Evolutionary conservation across 2,888 invertebrate species (phyloP), one percentile per base, ranked within the genome.

Genomic region (Stenodera caucasica): DNA sequence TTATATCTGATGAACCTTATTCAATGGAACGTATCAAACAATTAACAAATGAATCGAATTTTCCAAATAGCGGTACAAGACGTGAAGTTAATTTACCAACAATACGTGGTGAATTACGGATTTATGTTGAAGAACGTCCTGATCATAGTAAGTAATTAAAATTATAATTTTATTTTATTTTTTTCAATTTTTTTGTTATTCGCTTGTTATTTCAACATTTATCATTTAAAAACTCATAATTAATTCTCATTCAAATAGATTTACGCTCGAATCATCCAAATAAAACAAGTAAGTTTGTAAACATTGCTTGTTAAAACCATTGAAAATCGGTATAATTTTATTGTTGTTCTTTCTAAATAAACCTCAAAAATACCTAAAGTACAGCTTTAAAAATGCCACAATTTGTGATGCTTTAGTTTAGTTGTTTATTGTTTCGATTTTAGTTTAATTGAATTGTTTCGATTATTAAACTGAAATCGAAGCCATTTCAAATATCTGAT

Each of bases 1-100:
- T 96, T 49, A 87, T 94, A 64, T 88, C 90, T 1, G 88, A 91
- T 69, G 84, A 84, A 52, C 86, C 88, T n/a, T 91, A 87, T 78
- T 90, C 91, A 61, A 91, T 94, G 85, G 90, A 91, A 61, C 89
- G 90, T 75, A 82, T 93, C 65, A 88, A 88, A 75, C 82, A 85
- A 69, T 81, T 89, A 66, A 87, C 87, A n/a, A 88, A 88, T 71
- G 89, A 72, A 66, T 29, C 50, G n/a, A 49, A 63, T 45, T 23
- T 69, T 60, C 55, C 64, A 58, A 30, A 62, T 57, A 37, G 57
- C 59, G 58, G 37, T 12, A 61, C 62, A 14, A 65, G 70, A 54
- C 74, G 83, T 70, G 84, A 85, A 58, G 84, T 90, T 71, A 83
- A 86, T 52, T 79, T 93, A 70, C 88, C 90, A 33, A 88, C 91